Evolutionary conservation across 1,140 invertebrate species (phyloP).

Genomic region (Globodera rostochiensis): DNA sequence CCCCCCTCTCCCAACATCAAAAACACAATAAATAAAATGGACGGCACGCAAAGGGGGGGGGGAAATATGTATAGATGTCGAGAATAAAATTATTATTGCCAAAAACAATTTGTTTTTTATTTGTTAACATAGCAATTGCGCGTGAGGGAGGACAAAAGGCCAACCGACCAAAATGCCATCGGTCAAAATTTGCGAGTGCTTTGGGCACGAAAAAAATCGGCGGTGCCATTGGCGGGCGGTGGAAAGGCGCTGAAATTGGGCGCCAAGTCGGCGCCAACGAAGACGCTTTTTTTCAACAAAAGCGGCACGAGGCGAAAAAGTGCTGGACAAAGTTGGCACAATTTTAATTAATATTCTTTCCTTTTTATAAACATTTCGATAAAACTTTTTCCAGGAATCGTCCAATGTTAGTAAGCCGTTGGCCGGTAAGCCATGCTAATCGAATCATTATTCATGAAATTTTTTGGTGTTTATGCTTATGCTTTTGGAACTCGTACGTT

Average conservation of each 20-base stretch:
- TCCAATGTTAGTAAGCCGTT: neutral
- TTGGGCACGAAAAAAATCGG: constrained; percentile 17
- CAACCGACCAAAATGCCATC: no score
- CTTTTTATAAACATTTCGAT: neutral
- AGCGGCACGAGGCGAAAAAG: constrained; percentile 90
- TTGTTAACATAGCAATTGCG: no score
- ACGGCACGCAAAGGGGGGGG: no score
- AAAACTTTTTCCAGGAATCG: constrained; percentile 2
- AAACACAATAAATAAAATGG: no score
- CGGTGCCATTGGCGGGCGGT: constrained; percentile 51
- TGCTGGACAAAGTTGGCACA: constrained; percentile 11
- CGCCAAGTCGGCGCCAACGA: constrained; percentile 85
- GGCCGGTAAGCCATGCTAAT: neutral
- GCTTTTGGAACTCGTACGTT: no score
- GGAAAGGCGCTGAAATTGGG: constrained; percentile 88
- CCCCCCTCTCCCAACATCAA: no score
- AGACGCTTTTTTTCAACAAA: constrained; percentile 91
- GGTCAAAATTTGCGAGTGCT: constrained; percentile 14
- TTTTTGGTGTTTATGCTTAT: neutral
- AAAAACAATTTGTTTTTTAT: no score
- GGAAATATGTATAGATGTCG: no score
- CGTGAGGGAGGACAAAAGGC: no score
- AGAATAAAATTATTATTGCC: no score
- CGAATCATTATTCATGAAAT: no score
- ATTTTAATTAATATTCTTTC: neutral